phyloP scores from a whole-genome alignment of 2,888 invertebrate genomes.

The Mongoloraphidia duomilia region DNA sequence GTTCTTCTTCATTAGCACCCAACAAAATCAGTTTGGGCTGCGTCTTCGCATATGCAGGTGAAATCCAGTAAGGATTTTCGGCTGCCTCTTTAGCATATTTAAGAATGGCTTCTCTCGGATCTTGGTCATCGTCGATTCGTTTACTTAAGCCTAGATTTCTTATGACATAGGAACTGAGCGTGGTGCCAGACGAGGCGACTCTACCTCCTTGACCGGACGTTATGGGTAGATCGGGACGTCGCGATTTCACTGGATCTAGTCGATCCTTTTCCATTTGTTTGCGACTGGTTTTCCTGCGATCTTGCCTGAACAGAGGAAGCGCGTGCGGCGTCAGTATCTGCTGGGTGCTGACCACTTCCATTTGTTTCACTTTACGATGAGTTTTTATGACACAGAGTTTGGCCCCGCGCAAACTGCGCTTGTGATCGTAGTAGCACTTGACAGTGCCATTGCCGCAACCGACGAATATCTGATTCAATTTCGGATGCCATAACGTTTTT shows the following conservation, averaged over 20 bases:
- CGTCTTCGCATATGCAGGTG: conserved; percentile 79
- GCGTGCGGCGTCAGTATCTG: conserved; percentile 96
- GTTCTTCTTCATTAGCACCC: conserved; percentile 28
- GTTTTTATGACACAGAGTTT: conserved; percentile 76
- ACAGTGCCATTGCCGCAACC: conserved; percentile 84
- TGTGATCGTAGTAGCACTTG: conserved; percentile 82
- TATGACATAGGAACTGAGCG: conserved; percentile 90
- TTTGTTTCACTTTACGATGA: conserved; percentile 61
- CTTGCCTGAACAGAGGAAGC: conserved; percentile 85
- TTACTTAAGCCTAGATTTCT: conserved; percentile 89
- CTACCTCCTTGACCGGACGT: conserved; percentile 86
- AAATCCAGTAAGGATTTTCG: conserved; percentile 94
- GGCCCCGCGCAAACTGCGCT: conserved; percentile 77
- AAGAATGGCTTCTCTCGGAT: conserved; percentile 88
- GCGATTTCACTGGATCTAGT: conserved; percentile 71
- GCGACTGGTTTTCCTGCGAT: conserved; percentile 72
- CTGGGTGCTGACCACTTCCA: conserved; percentile 77
- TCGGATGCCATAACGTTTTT: conserved; percentile 89
- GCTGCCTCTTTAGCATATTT: conserved; percentile 90
- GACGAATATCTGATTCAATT: conserved; percentile 90
- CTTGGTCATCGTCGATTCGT: conserved; percentile 79
- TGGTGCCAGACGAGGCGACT: conserved; percentile 88
- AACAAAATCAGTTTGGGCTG: conserved; percentile 78
- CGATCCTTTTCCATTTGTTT: conserved; percentile 87
- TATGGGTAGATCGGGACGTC: conserved; percentile 71